Percentiles rank a stretch among this genome's conserved stretches.
These are phyloP conservation scores for Ganaspis brasiliensis DNA, from an alignment of 2,888 invertebrate species.

Conservation along the genomic window DNA sequence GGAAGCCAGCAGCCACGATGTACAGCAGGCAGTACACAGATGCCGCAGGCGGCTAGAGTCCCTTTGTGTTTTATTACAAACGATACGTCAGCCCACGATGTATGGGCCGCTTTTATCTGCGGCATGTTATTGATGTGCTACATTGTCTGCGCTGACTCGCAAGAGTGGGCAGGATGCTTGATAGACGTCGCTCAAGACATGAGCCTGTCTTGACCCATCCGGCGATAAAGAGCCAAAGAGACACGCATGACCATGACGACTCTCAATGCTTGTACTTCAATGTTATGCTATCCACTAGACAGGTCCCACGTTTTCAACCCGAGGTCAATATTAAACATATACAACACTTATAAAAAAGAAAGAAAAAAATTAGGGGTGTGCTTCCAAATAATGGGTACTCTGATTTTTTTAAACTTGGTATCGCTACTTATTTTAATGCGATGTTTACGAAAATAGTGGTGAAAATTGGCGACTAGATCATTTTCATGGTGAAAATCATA, in stretches of 20 bases:
- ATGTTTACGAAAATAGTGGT: too few relatives aligned
- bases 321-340: too few relatives aligned
- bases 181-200: conserved; percentile 71
- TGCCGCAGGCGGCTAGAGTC: conserved; percentile 75
- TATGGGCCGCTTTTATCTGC: conserved; percentile 78
- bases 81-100: conserved; percentile 79
- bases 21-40: conserved; percentile 74
- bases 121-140: conserved; percentile 79
- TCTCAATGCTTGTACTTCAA: not conserved
- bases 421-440: too few relatives aligned
- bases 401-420: too few relatives aligned
- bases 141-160: conserved; percentile 78
- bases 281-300: too few relatives aligned
- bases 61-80: conserved; percentile 80
- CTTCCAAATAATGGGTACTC: too few relatives aligned
- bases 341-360: too few relatives aligned
- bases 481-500: too few relatives aligned
- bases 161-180: conserved; percentile 73
- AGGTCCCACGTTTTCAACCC: too few relatives aligned
- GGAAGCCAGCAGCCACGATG: conserved; percentile 71
- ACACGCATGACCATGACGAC: conserved; percentile 12
- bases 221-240: conserved; percentile 18
- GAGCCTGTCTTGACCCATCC: conserved; percentile 42
- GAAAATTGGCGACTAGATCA: too few relatives aligned
- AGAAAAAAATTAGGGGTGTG: too few relatives aligned